Percentiles rank a stretch among this genome's conserved stretches.
Evolutionary conservation across 2,113 vertebrate genomes (phyloP).

Genomic region (Cyanocitta stelleri): DNA sequence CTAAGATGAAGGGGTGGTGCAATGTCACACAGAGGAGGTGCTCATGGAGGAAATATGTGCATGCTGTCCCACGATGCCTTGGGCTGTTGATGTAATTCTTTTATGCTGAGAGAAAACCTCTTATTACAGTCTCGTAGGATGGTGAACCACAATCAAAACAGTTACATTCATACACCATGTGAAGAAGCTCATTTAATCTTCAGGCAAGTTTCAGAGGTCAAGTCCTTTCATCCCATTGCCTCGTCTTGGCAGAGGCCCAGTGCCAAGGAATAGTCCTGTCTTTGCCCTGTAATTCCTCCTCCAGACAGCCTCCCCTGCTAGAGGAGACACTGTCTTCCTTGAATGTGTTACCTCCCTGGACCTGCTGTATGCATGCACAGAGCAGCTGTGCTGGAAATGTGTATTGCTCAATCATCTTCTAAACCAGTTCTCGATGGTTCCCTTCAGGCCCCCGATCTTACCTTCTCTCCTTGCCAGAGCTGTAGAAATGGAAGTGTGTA

Average conservation of each 20-base stretch:
- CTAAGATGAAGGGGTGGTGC: neutral
- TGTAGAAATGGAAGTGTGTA: accelerated
- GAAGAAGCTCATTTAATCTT: slow-evolving; percentile 34
- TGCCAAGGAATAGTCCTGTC: neutral
- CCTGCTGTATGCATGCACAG: neutral
- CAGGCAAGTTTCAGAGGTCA: slow-evolving; percentile 18
- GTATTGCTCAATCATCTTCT: neutral
- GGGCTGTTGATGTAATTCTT: neutral
- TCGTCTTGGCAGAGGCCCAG: neutral
- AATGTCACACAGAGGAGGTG: neutral
- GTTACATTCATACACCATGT: neutral
- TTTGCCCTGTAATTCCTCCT: neutral
- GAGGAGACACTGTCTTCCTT: neutral
- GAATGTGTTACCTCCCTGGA: neutral
- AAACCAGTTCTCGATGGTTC: accelerated
- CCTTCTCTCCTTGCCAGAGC: accelerated
- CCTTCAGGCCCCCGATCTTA: accelerated
- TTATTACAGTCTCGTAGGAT: neutral
- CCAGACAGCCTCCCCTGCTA: neutral
- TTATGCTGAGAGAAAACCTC: neutral
- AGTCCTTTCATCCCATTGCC: neutral
- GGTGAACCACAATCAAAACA: slow-evolving; percentile 37
- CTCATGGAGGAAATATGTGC: neutral
- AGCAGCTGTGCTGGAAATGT: neutral
- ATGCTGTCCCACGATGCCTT: accelerated